phyloP scores from a whole-genome alignment of 2,113 vertebrate genomes.

The Pelobates fuscus region DNA sequence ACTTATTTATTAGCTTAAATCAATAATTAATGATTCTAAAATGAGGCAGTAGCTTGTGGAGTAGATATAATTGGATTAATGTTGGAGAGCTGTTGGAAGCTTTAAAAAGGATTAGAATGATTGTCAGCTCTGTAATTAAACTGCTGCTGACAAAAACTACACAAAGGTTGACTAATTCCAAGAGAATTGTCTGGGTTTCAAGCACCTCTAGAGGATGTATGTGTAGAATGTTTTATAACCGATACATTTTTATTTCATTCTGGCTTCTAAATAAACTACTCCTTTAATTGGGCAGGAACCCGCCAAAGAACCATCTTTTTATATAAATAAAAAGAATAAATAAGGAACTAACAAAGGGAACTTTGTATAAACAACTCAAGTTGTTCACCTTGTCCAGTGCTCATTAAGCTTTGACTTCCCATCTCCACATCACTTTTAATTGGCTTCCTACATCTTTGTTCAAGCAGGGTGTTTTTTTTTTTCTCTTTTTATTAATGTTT shows the following conservation, averaged over 20 bases:
- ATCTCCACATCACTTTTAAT: constrained; percentile 60
- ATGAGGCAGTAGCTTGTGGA: constrained; percentile 78
- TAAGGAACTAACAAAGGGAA: constrained; percentile 49
- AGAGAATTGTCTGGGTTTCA: constrained; percentile 66
- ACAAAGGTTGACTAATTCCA: constrained; percentile 61
- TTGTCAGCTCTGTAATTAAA: constrained; percentile 97
- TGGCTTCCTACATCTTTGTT: constrained; percentile 69
- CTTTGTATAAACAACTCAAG: constrained; percentile 54
- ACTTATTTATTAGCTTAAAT: constrained; percentile 80
- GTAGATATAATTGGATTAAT: constrained; percentile 98
- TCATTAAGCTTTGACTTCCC: constrained; percentile 67
- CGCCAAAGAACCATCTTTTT: constrained; percentile 28
- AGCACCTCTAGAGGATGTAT: constrained; percentile 54
- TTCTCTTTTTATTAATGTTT: constrained; percentile 54
- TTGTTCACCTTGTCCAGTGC: constrained; percentile 59
- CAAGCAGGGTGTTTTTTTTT: constrained; percentile 63
- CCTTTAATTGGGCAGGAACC: constrained; percentile 40
- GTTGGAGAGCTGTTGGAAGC: constrained; percentile 77
- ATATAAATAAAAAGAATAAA: constrained; percentile 44
- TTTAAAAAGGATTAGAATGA: constrained; percentile 96
- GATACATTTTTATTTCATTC: too few relatives aligned
- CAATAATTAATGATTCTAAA: constrained; percentile 82
- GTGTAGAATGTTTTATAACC: constrained; percentile 56
- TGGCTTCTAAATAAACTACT: constrained; percentile 52
- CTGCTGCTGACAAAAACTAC: constrained; percentile 75